A percentile compares a stretch with the other conserved stretches of the same genome.
Evolutionary conservation across 2,797 vertebrate genomes (phyloP).

Genomic region (Acropternis orthonyx): DNA sequence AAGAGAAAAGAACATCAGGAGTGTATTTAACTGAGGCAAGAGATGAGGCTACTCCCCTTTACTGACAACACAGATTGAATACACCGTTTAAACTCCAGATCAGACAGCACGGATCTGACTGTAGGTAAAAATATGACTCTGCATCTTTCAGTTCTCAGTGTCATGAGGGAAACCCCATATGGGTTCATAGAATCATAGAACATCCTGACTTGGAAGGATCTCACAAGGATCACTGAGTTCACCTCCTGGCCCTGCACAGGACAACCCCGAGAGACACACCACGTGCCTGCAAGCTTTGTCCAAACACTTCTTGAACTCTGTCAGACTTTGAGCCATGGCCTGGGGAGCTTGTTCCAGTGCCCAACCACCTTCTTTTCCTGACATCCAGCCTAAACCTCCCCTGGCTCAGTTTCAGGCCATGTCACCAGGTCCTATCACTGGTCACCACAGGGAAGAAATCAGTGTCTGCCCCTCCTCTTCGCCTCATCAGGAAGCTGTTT

Average conservation of each 20-base stretch:
- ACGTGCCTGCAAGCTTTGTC: accelerated
- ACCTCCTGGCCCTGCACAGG: neutral
- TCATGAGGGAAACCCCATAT: neutral
- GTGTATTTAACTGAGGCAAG: neutral
- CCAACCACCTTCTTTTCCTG: accelerated
- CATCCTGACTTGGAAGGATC: neutral
- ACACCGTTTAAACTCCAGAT: neutral
- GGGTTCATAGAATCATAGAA: neutral
- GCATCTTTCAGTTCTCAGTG: accelerated
- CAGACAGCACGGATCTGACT: neutral
- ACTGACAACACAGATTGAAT: accelerated
- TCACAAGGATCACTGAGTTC: neutral
- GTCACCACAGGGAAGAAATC: neutral
- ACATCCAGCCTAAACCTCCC: neutral
- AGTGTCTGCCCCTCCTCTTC: neutral
- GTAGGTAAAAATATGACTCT: accelerated
- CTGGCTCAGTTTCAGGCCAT: neutral
- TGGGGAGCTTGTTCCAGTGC: accelerated
- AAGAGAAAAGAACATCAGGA: neutral
- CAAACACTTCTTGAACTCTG: neutral
- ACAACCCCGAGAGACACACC: no score
- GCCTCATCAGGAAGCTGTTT: neutral
- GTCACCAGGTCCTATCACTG: neutral
- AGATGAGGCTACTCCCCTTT: neutral
- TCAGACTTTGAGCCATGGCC: neutral